Evolutionary conservation across 2,888 invertebrate species (phyloP).

Genomic region (Agrochola lychnidis): DNA sequence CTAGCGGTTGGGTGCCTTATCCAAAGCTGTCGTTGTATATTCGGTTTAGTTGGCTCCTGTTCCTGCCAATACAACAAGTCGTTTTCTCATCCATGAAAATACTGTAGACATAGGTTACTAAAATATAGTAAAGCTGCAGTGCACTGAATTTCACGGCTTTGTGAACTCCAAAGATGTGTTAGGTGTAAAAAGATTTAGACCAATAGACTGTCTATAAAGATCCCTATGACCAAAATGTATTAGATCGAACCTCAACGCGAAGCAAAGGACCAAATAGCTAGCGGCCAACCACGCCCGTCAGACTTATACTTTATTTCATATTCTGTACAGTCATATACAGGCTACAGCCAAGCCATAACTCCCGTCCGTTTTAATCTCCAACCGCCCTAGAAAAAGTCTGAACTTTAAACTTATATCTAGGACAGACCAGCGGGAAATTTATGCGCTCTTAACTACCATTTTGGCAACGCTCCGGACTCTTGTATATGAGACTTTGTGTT

Average conservation of each 20-base stretch:
- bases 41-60: constrained; percentile 32
- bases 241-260: constrained; percentile 1
- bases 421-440: constrained; percentile 46
- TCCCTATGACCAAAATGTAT: background rate
- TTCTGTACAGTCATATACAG: constrained; percentile 13
- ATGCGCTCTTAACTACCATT: constrained; percentile 53
- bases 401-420: constrained; percentile 58
- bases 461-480: constrained; percentile 52
- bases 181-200: constrained; percentile 28
- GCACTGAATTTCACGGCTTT: constrained; percentile 40
- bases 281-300: background rate
- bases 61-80: constrained; percentile 8
- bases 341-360: constrained; percentile 41
- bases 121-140: constrained; percentile 27
- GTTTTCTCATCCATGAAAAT: constrained; percentile 50
- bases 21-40: constrained; percentile 31
- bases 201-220: background rate
- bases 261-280: background rate
- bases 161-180: constrained; percentile 11
- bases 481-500: constrained; percentile 38
- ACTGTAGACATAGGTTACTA: constrained; percentile 1
- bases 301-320: constrained; percentile 10
- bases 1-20: constrained; percentile 9
- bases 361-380: constrained; percentile 40
- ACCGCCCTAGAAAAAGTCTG: constrained; percentile 46